phyloP scores from a whole-genome alignment of 2,113 vertebrate species.

The Cyprinodon variegatus region DNA sequence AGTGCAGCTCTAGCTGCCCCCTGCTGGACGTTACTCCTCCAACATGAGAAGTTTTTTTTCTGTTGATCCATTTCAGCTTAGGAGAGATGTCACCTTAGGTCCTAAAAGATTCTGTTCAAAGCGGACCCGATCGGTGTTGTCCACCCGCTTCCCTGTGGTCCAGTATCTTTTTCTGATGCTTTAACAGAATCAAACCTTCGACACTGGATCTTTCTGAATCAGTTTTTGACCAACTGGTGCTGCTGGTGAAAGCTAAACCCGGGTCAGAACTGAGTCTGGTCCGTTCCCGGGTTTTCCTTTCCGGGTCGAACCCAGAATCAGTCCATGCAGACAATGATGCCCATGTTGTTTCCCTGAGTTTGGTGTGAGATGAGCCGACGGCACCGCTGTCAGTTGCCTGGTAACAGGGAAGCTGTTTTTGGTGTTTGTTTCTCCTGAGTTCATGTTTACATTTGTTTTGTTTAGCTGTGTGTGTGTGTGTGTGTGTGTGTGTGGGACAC shows the following conservation, averaged over 20 bases:
- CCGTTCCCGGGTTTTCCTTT: background rate
- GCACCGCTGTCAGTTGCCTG: background rate
- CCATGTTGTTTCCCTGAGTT: background rate
- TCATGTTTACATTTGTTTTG: slow-evolving; percentile 70
- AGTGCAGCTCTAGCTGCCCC: background rate
- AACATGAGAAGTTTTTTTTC: background rate
- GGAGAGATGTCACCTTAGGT: too few relatives aligned
- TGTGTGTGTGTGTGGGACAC: slow-evolving; percentile 32
- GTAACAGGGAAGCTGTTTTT: slow-evolving; percentile 48
- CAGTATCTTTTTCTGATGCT: background rate
- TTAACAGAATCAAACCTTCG: background rate
- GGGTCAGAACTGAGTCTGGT: background rate
- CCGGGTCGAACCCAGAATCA: background rate
- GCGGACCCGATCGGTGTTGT: too few relatives aligned
- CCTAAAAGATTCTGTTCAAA: too few relatives aligned
- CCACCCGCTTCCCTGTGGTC: background rate
- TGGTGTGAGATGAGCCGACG: background rate
- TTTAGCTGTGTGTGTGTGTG: slow-evolving; percentile 1
- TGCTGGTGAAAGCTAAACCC: too few relatives aligned
- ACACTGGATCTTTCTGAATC: background rate
- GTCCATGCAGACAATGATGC: background rate
- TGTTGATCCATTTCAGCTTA: background rate
- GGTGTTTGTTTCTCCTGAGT: slow-evolving; percentile 56
- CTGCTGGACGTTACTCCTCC: background rate
- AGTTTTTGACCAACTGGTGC: background rate